These are phyloP conservation scores for Telmatherina bonti DNA, from an alignment of 2,797 vertebrate genomes.

Conservation along the genomic window DNA sequence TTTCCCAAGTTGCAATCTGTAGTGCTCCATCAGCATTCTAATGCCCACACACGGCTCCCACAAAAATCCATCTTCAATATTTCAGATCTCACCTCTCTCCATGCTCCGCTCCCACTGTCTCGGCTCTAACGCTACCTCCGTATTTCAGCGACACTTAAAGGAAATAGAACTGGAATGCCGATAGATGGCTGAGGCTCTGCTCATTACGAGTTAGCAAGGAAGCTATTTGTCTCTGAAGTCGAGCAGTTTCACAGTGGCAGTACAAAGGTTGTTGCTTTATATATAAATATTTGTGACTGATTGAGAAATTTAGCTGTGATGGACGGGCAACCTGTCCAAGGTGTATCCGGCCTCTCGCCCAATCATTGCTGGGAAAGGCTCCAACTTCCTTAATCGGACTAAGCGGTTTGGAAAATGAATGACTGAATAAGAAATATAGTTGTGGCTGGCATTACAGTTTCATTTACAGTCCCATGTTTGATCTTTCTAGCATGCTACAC, in stretches of 20 bases:
- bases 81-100: slow-evolving; percentile 66
- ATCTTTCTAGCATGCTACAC: slow-evolving; percentile 19
- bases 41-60: slow-evolving; percentile 77
- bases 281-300: slow-evolving; percentile 41
- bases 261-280: slow-evolving; percentile 38
- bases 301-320: no score
- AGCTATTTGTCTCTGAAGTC: slow-evolving; percentile 50
- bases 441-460: slow-evolving; percentile 13
- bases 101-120: slow-evolving; percentile 57
- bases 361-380: no score
- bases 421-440: no score
- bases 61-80: slow-evolving; percentile 78
- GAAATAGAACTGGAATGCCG: slow-evolving; percentile 70
- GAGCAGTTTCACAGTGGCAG: slow-evolving; percentile 14
- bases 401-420: no score
- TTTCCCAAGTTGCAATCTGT: slow-evolving; percentile 72
- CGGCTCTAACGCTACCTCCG: slow-evolving; percentile 57
- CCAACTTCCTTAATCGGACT: no score
- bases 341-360: no score
- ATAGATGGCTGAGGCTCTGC: slow-evolving; percentile 48
- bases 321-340: no score
- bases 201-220: slow-evolving; percentile 56
- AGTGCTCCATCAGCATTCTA: slow-evolving; percentile 80
- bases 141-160: slow-evolving; percentile 72
- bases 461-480: slow-evolving; percentile 32